These are phyloP conservation scores for Triops longicaudatus DNA, from an alignment of 1,140 invertebrate genomes.

Conservation along the genomic window DNA sequence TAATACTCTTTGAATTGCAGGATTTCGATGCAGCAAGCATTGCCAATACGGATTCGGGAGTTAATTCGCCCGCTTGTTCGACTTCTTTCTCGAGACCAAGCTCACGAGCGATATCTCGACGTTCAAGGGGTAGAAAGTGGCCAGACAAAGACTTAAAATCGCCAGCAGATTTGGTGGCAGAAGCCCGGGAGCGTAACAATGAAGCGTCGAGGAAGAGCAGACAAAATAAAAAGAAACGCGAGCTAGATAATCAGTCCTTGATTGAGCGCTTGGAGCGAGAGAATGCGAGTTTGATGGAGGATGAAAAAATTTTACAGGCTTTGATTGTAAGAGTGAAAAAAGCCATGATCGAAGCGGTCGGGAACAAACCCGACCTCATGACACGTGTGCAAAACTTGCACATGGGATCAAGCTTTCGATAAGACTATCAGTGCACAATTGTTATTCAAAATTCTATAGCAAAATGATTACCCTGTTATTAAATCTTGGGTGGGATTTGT, in stretches of 20 bases:
- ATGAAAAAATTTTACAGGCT: background rate
- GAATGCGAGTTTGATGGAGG: background rate
- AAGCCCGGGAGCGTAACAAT: constrained; percentile 18
- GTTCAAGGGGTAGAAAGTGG: background rate
- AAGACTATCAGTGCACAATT: too few species aligned
- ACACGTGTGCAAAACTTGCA: background rate
- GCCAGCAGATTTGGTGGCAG: background rate
- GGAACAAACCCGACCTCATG: background rate
- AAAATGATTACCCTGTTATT: too few species aligned
- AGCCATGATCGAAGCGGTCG: background rate
- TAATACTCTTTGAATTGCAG: background rate
- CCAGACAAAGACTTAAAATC: background rate
- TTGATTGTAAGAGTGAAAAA: background rate
- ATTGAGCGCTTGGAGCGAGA: background rate
- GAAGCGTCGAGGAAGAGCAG: constrained; percentile 22
- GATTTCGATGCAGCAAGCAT: background rate
- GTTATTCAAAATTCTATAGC: too few species aligned
- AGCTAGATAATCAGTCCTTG: background rate
- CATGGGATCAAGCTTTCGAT: background rate
- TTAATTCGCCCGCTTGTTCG: background rate
- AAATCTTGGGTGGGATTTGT: too few species aligned
- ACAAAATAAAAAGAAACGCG: constrained; percentile 15
- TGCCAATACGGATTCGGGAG: background rate
- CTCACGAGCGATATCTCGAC: background rate
- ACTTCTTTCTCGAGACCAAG: background rate